A percentile compares a stretch with the other conserved stretches of the same genome.
Conservation (phyloP, 2,888 invertebrate genomes). For the Melitaea athalia region DNA sequence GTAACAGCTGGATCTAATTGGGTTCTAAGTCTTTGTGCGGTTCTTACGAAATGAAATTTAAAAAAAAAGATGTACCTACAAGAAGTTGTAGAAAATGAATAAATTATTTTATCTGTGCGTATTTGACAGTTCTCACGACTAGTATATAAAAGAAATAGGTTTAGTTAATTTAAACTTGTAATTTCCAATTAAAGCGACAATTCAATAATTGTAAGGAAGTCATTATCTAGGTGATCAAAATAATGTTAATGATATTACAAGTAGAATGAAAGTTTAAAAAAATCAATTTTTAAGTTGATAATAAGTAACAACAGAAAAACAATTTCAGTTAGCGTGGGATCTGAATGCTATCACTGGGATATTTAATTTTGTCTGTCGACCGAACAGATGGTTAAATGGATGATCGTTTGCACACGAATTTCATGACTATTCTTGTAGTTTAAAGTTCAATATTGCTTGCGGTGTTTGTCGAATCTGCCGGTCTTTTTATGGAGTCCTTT, state of each 20-base stretch:
- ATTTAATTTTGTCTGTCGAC: conserved; percentile 35
- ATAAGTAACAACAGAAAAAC: conserved; percentile 32
- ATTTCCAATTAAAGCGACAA: neutral
- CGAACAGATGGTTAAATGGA: conserved; percentile 34
- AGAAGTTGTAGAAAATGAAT: too few relatives aligned
- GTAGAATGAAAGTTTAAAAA: conserved; percentile 16
- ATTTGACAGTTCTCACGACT: too few relatives aligned
- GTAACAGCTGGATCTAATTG: too few relatives aligned
- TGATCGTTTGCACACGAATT: conserved; percentile 4
- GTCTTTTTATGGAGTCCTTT: conserved; percentile 38
- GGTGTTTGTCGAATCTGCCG: conserved; percentile 10
- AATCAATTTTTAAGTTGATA: conserved; percentile 14
- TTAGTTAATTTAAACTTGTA: neutral
- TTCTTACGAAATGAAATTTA: too few relatives aligned
- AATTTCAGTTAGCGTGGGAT: conserved; percentile 40
- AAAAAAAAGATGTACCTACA: too few relatives aligned
- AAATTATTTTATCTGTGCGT: too few relatives aligned
- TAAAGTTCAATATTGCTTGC: conserved; percentile 23
- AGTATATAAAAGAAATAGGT: neutral
- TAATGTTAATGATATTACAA: conserved; percentile 9
- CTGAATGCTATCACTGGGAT: conserved; percentile 29
- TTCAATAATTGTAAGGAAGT: neutral
- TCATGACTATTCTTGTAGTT: neutral
- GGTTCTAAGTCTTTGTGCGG: too few relatives aligned
- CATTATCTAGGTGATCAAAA: neutral